Base-by-base conservation (phyloP, 2,888 invertebrate species). In the Archaeoteleia sp. region DNA sequence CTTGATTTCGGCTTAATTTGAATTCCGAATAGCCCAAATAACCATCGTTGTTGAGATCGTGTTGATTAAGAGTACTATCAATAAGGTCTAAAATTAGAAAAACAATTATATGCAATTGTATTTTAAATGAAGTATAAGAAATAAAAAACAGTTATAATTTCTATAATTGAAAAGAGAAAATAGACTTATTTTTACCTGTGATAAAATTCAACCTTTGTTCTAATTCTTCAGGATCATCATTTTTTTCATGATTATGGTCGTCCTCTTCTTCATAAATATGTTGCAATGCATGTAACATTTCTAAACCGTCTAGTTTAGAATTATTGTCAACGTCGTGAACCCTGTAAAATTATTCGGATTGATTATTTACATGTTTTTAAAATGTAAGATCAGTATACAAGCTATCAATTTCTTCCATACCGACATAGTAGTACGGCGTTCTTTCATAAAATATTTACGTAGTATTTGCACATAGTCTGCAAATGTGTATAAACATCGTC, bases 271-370 rank as follows among this genome's bases (percentile, higher is more conserved):
- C 86, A 29, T 88, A 91, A 23, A 92, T 92, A 78, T 95, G 95
- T 48, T 90, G 90, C 66, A 95, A 90, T 0, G 95, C 95, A 86
- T 93, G 89, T 48, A 96, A 86, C 78, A 97, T 90, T 87, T 97
- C 97, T 62, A 96, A 86, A 0, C 97, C 97, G 83, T 97, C 97
- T 62, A 97, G 86, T 78, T 92, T 93, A 1, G 92, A 92, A 82
- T 97, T 96, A 80, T 93, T 93, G 82, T 97, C 96, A 70, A 92
- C 92, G 82, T 97, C 97, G 77, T 97, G 97, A 10, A 93, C 87
- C 58, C 88, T 88, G 67, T 43, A 34, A 1, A 13, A 13, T 9
- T 39, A 39, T 25, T 15, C 12, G 1, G 27, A 43, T 43, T 1
- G 4, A 45, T 5, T 32, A 39, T 9, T 32, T n/a, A n/a, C n/a